Base-by-base conservation (phyloP, 2,888 invertebrate species). In the Pheosia gnoma region DNA sequence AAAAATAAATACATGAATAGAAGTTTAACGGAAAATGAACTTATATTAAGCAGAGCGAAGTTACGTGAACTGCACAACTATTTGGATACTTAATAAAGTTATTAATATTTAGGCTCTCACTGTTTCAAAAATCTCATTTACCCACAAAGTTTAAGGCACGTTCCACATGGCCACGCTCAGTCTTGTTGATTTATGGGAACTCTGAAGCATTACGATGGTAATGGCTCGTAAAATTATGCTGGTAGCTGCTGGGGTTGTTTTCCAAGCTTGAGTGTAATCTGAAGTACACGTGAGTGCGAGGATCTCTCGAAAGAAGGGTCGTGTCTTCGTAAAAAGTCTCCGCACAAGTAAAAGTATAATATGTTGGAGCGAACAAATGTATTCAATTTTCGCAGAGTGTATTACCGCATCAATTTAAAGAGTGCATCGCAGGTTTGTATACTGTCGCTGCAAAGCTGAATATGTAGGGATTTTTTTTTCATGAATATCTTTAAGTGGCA, bases 201-300 rank as follows among this genome's bases (percentile, higher is more conserved):
- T 78, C 71, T 74, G 74, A 76, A 66, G 74, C 70, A 74, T 74
- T 70, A 74, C 64, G 73, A 72, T 71, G 72, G 67, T 77, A 79
- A 77, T 75, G 70, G 74, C 66, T 73, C 76, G 78, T 82, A 79
- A 82, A 80, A 79, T 82, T 81, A 80, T 75, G 71, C 78, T 66
- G 66, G 72, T 72, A 74, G 72, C 73, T 63, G 69, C 67, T 66
- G 62, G 63, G 70, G 65, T 71, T 75, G 71, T 75, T 78, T 68
- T 57, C 69, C 62, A 56, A 70, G 69, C 68, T 74, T 72, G 66
- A 63, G 65, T 64, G 67, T 68, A 71, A 79, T 68, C 47, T 65
- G 56, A 47, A 38, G 47, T 60, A 65, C 54, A 62, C 61, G 61
- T 64, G 63, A n/a, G 61, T 59, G 63, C 49, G 45, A 60, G 59